Evolutionary conservation across 2,113 vertebrate species (phyloP).

Genomic region (Brachirus orientalis): DNA sequence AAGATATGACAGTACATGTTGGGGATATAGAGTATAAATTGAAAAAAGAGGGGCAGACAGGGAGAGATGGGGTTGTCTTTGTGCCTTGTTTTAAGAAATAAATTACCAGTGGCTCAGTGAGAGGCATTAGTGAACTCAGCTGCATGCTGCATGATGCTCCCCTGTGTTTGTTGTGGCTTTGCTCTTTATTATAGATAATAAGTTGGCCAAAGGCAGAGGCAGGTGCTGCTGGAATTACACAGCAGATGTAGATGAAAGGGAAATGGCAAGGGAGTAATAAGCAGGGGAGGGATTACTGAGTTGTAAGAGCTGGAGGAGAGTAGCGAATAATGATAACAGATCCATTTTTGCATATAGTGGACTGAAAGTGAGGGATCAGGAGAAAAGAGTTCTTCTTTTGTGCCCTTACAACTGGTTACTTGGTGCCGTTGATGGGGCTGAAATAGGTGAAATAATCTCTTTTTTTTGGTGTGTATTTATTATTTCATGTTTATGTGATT

Average conservation of each 20-base stretch:
- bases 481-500: constrained; percentile 5
- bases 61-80: constrained; percentile 34
- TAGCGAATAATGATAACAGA: constrained; percentile 18
- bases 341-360: not conserved
- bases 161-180: constrained; percentile 48
- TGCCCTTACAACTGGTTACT: not conserved
- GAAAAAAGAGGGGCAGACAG: constrained; percentile 16
- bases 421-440: not conserved
- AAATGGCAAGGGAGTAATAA: constrained; percentile 3
- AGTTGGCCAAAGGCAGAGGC: constrained; percentile 54
- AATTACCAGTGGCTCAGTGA: constrained; percentile 32
- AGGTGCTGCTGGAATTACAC: constrained; percentile 53
- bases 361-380: not conserved
- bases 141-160: constrained; percentile 40
- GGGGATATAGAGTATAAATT: constrained; percentile 2
- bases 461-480: constrained; percentile 15
- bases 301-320: constrained; percentile 21
- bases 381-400: not conserved
- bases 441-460: not conserved
- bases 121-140: constrained; percentile 37
- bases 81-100: constrained; percentile 42
- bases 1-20: not conserved
- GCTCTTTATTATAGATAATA: constrained; percentile 61
- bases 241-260: constrained; percentile 48
- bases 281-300: constrained; percentile 15